These are phyloP conservation scores for Tenthredo notha DNA, from an alignment of 2,888 invertebrate species.

Conservation along the genomic window DNA sequence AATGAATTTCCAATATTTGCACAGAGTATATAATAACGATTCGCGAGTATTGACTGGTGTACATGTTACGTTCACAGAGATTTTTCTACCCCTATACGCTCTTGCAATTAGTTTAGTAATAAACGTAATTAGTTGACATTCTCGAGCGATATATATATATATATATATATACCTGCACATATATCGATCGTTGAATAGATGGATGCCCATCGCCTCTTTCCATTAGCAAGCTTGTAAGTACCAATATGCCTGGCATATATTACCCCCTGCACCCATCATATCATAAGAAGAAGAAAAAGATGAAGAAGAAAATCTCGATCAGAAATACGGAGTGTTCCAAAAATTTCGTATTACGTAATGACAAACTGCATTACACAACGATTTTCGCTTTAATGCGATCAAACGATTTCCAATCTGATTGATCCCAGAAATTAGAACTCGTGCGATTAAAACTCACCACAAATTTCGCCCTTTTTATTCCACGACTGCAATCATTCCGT, in stretches of 20 bases:
- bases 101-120: conserved; percentile 38
- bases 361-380: neutral
- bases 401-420: no score
- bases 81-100: neutral
- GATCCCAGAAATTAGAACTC: no score
- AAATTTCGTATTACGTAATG: neutral
- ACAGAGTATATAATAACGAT: neutral
- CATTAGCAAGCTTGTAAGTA: conserved; percentile 68
- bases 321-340: neutral
- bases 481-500: neutral
- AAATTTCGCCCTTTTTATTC: no score
- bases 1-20: conserved; percentile 10
- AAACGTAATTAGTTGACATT: conserved; percentile 43
- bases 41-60: neutral
- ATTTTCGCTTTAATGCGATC: neutral
- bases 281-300: neutral
- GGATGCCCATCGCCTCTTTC: conserved; percentile 70
- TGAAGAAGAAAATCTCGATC: neutral
- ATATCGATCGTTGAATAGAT: conserved; percentile 37
- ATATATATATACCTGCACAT: neutral
- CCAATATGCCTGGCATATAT: conserved; percentile 8
- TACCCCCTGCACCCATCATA: conserved; percentile 17
- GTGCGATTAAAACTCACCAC: no score
- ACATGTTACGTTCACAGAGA: neutral
- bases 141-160: neutral